Percentiles rank a stretch among this genome's conserved stretches.
These are phyloP conservation scores for Baryphthengus martii DNA, from an alignment of 2,113 vertebrate genomes.

Conservation along the genomic window DNA sequence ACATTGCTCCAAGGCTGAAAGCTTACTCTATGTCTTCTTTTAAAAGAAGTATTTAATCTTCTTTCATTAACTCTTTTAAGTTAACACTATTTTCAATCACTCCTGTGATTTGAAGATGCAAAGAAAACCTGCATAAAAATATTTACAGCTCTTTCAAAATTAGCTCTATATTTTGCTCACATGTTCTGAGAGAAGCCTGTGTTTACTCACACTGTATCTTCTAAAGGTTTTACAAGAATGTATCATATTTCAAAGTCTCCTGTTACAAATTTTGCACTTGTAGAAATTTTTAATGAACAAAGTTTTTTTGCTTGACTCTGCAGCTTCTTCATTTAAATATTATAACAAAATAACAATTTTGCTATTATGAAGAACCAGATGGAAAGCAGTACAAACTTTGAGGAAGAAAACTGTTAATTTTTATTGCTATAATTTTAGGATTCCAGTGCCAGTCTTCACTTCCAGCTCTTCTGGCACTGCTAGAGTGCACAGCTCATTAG, in stretches of 20 bases:
- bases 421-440: constrained; percentile 15
- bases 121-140: not conserved
- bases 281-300: not conserved
- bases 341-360: not conserved
- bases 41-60: not conserved
- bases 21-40: not conserved
- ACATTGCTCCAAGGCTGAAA: not conserved
- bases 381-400: not conserved
- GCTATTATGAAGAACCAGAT: not conserved
- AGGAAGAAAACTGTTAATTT: constrained; percentile 6
- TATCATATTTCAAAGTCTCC: not conserved
- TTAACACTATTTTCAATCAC: not conserved
- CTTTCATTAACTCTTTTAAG: not conserved
- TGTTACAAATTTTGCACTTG: not conserved
- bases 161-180: not conserved
- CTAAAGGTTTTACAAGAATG: not conserved
- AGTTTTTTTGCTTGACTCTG: not conserved
- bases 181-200: not conserved
- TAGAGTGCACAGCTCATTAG: constrained; percentile 11
- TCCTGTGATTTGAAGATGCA: not conserved
- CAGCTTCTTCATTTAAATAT: not conserved
- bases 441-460: constrained; percentile 1
- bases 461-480: not conserved
- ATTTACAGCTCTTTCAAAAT: not conserved
- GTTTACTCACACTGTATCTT: not conserved